Evolutionary conservation across 2,113 vertebrate species (phyloP).

Genomic region (Phoxinus phoxinus): DNA sequence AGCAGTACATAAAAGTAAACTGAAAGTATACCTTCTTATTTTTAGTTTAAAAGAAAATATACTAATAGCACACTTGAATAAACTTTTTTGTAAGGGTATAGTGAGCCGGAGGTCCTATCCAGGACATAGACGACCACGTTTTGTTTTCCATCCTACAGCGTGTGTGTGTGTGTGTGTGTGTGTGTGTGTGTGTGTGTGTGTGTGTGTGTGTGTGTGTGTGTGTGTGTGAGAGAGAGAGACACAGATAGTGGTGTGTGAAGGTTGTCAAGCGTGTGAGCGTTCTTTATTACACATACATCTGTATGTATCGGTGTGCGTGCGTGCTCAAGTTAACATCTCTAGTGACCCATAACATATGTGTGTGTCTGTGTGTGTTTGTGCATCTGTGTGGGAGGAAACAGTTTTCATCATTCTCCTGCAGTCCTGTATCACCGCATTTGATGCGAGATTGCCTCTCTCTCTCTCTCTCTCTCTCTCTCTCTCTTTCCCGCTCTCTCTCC

Average conservation of each 20-base stretch:
- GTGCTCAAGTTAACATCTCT: conserved; percentile 15
- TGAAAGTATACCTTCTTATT: too few species aligned
- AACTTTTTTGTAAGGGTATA: too few species aligned
- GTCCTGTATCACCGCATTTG: conserved; percentile 6
- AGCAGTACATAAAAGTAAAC: too few species aligned
- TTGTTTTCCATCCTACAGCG: background rate
- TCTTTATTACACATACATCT: conserved; percentile 4
- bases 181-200: background rate
- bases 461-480: conserved; percentile 69
- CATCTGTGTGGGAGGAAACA: conserved; percentile 33
- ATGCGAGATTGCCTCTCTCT: conserved; percentile 56
- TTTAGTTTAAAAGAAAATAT: too few species aligned
- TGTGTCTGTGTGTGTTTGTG: conserved; percentile 38
- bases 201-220: background rate
- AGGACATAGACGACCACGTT: background rate
- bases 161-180: background rate
- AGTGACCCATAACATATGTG: conserved; percentile 8
- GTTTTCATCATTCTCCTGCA: conserved; percentile 33
- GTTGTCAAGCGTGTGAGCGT: conserved; percentile 1
- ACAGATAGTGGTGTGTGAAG: background rate
- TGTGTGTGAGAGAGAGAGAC: background rate
- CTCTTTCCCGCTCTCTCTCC: conserved; percentile 61
- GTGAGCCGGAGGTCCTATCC: background rate
- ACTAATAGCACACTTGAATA: too few species aligned
- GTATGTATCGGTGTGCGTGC: conserved; percentile 7